Conservation (phyloP, 1,140 invertebrate species). For the Drosophila gunungcola region DNA sequence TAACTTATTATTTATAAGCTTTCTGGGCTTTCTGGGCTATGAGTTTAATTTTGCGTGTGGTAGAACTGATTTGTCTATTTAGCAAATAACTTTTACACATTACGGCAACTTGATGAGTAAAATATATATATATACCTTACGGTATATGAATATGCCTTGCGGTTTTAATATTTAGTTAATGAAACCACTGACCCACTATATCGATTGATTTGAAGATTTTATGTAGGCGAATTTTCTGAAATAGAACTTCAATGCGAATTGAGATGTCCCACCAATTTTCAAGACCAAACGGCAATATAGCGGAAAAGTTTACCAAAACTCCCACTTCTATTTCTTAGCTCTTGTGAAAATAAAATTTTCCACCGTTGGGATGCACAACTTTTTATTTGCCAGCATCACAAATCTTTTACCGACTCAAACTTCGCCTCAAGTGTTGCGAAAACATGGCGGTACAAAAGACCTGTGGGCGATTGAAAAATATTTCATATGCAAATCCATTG, state of each 20-base stretch:
- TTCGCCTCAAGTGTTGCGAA: constrained; percentile 55
- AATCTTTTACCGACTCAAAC: constrained; percentile 52
- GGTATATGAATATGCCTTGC: too few species aligned
- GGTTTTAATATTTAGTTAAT: too few species aligned
- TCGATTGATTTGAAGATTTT: too few species aligned
- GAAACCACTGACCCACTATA: too few species aligned
- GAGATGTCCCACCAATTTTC: constrained; percentile 14
- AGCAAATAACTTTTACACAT: background rate
- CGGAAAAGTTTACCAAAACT: constrained; percentile 15
- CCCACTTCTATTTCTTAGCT: constrained; percentile 46
- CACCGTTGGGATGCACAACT: constrained; percentile 40
- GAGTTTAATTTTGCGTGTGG: background rate
- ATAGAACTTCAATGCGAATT: background rate
- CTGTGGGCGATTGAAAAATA: constrained; percentile 75
- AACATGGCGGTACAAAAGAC: constrained; percentile 51
- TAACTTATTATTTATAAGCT: constrained; percentile 5
- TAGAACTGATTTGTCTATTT: too few species aligned
- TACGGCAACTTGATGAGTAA: background rate
- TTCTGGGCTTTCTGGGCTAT: background rate
- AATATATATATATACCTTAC: too few species aligned
- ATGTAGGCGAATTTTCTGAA: background rate
- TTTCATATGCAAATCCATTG: constrained; percentile 73
- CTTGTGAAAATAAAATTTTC: constrained; percentile 51
- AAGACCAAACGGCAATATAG: background rate
- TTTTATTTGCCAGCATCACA: constrained; percentile 31